Evolutionary conservation across 2,888 invertebrate genomes (phyloP), one percentile per base, ranked within the genome.

Genomic region (Harpalus rufipes): DNA sequence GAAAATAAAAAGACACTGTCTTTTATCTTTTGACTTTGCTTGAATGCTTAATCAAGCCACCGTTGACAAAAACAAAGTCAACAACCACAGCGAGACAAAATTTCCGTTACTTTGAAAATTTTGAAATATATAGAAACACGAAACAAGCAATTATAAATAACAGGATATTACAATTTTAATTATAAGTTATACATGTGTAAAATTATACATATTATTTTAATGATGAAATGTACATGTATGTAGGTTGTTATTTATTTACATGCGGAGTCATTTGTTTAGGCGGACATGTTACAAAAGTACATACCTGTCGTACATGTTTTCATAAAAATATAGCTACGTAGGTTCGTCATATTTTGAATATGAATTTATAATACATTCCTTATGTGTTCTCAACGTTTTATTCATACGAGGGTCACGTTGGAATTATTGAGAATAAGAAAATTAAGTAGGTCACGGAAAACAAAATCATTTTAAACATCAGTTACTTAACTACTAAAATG

Each of bases 261-360:
- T 44, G 72, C 44, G 18, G 14, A 68, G 68, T 68, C 68, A 68
- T 68, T 72, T 72, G 68, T 72, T 72, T 74, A 41, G 72, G 72
- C 72, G 72, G 72, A 44, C 72, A 74, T 44, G 44, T 74, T 44
- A 74, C 72, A 74, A 74, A 74, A 41, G 16, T 41, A 74, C 72
- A 74, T 74, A 41, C 72, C 44, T 74, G 44, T 68, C 44, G 44
- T 44, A 74, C 51, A 74, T 44, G 18, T 74, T 74, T 74, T 44
- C 41, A 16, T 44, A 74, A 74, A 68, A 68, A 32, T 68, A 51
- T 51, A 12, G 44, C 10, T 12, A 51, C 44, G 44, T 51, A 51
- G 44, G 44, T 59, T 7, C 59, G 10, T 59, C 7, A 16, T n/a
- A 59, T 59, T 59, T 16, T 59, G 14, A 59, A 16, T 59, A 59